Evolutionary conservation across 2,113 vertebrate species (phyloP).

Genomic region (Furnarius figulus): DNA sequence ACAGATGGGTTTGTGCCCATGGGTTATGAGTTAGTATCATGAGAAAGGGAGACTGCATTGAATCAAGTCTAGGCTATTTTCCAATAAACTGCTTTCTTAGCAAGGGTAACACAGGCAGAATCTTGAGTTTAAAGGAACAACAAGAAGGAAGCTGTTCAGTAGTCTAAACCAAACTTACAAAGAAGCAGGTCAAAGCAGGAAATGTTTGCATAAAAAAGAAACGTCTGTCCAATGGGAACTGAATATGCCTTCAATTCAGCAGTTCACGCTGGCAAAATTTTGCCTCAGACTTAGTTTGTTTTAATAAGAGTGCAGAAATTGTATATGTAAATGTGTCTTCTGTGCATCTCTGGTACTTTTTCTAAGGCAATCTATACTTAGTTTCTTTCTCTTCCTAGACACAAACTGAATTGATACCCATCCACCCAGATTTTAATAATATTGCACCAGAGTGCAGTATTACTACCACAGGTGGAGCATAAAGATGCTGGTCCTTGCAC

Average conservation of each 20-base stretch:
- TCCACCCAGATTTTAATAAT: neutral
- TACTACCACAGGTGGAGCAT: neutral
- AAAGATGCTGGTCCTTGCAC: neutral
- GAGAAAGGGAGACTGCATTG: neutral
- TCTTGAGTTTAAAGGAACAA: neutral
- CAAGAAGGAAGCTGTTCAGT: neutral
- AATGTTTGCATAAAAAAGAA: neutral
- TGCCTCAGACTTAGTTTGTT: neutral
- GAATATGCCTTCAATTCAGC: neutral
- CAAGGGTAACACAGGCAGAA: neutral
- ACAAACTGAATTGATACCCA: neutral
- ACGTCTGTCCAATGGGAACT: neutral
- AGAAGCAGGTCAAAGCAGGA: neutral
- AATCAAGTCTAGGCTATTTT: neutral
- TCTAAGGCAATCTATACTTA: neutral
- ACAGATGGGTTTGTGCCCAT: neutral
- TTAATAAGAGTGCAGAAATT: neutral
- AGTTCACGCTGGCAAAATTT: neutral
- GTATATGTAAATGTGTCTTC: neutral
- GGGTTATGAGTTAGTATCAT: neutral
- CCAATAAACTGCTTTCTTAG: neutral
- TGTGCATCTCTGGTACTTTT: neutral
- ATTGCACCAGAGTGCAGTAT: neutral
- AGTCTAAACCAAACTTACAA: neutral
- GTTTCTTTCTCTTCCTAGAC: neutral